phyloP scores from a whole-genome alignment of 2,888 invertebrate genomes.

The Diachrysia chrysitis region DNA sequence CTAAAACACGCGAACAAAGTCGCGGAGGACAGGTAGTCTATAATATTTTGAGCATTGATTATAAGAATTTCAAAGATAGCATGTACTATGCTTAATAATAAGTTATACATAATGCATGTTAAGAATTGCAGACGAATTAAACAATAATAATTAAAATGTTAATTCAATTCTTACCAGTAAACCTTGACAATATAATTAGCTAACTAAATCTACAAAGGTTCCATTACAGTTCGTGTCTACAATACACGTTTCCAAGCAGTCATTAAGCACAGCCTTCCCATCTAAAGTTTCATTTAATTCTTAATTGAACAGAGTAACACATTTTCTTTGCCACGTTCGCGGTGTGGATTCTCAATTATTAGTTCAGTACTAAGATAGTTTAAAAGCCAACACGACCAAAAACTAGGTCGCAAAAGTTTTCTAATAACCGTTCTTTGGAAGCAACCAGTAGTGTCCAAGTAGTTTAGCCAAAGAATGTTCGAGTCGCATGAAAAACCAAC shows the following conservation, averaged over 20 bases:
- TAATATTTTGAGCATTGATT: background rate
- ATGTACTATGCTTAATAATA: too few species aligned
- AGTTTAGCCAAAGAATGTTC: slow-evolving; percentile 48
- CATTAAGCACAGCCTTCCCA: background rate
- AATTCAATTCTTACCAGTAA: too few species aligned
- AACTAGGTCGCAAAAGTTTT: slow-evolving; percentile 56
- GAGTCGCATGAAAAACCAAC: slow-evolving; percentile 40
- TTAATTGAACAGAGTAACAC: slow-evolving; percentile 33
- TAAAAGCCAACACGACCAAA: slow-evolving; percentile 15
- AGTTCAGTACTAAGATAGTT: slow-evolving; percentile 38
- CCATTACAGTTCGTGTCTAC: background rate
- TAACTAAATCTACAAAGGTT: background rate
- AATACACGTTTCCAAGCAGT: background rate
- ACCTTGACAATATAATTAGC: background rate
- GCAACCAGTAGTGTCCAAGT: slow-evolving; percentile 41
- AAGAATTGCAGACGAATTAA: too few species aligned
- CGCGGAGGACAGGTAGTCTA: too few species aligned
- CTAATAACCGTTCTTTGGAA: slow-evolving; percentile 60
- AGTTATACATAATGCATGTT: too few species aligned
- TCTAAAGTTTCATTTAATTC: slow-evolving; percentile 21
- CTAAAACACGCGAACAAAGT: too few species aligned
- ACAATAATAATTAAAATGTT: too few species aligned
- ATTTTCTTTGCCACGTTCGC: slow-evolving; percentile 22
- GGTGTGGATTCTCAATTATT: slow-evolving; percentile 48
- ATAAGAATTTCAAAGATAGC: background rate